Percentiles rank a stretch among this genome's conserved stretches.
Evolutionary conservation across 1,140 invertebrate genomes (phyloP).

Genomic region (Ceratosolen solmsi): DNA sequence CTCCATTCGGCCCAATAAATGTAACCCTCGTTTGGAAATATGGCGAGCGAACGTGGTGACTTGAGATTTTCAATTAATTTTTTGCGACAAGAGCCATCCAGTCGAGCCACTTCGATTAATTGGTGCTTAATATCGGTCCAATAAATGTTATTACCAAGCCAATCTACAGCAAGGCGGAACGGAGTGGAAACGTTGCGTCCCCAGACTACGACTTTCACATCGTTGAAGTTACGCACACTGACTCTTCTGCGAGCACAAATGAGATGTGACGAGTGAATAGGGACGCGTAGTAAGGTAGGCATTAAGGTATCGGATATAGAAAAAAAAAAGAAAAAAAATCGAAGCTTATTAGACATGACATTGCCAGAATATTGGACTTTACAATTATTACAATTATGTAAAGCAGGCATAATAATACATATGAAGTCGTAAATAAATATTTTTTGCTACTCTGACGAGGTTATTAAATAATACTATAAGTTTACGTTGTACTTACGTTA

Average conservation of each 20-base stretch:
- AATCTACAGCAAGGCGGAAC: conserved; percentile 89
- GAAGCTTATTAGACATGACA: no score
- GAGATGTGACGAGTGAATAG: no score
- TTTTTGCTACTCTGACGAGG: no score
- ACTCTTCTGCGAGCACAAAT: conserved; percentile 73
- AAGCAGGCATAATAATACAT: not conserved
- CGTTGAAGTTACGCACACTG: conserved; percentile 79
- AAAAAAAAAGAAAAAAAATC: no score
- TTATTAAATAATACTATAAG: no score
- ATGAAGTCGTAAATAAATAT: no score
- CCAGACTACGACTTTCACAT: conserved; percentile 77
- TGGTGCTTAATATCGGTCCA: conserved; percentile 90
- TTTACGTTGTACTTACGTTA: no score
- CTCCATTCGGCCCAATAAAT: conserved; percentile 96
- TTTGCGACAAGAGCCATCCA: conserved; percentile 88
- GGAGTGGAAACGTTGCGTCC: conserved; percentile 77
- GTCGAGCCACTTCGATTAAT: conserved; percentile 85
- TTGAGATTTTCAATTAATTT: conserved; percentile 79
- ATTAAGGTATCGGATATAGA: no score
- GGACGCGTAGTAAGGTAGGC: no score
- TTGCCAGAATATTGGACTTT: no score
- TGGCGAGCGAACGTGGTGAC: conserved; percentile 84
- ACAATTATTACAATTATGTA: no score
- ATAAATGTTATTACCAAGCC: conserved; percentile 91
- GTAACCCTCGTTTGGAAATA: conserved; percentile 86